Percentiles rank a stretch among this genome's conserved stretches.
These are phyloP conservation scores for Drosophila bipectinata DNA, from an alignment of 1,140 invertebrate species.

Conservation along the genomic window DNA sequence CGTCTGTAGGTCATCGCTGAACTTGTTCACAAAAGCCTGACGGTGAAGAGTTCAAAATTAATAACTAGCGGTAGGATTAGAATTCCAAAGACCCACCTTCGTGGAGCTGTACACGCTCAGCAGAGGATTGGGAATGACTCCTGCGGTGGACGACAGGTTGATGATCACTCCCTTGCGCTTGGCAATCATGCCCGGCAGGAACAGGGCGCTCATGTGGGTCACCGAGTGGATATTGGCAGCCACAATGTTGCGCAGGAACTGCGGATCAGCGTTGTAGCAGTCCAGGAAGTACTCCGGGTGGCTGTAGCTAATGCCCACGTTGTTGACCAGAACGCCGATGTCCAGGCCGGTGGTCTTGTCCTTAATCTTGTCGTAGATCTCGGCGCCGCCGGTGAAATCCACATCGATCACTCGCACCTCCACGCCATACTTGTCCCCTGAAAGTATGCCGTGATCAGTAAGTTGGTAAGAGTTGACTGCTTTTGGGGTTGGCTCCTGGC, in stretches of 20 bases:
- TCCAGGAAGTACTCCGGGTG: slow-evolving; percentile 94
- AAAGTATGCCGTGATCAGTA: slow-evolving; percentile 55
- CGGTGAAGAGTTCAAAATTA: neutral
- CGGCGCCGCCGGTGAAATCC: slow-evolving; percentile 90
- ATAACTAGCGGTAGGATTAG: neutral
- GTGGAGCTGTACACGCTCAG: slow-evolving; percentile 94
- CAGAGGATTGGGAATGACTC: slow-evolving; percentile 91
- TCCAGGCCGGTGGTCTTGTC: slow-evolving; percentile 91
- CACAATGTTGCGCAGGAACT: slow-evolving; percentile 87
- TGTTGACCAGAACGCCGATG: slow-evolving; percentile 97
- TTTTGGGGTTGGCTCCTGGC: neutral
- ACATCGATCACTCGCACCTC: slow-evolving; percentile 92
- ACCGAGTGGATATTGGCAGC: slow-evolving; percentile 90
- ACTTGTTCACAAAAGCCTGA: slow-evolving; percentile 93
- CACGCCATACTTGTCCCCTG: slow-evolving; percentile 90
- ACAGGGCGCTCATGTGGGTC: slow-evolving; percentile 92
- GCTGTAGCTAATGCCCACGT: slow-evolving; percentile 96
- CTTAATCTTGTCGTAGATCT: slow-evolving; percentile 91
- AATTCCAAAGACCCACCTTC: slow-evolving; percentile 87
- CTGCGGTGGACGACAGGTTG: slow-evolving; percentile 95
- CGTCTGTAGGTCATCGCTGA: slow-evolving; percentile 90
- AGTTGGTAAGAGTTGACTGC: neutral
- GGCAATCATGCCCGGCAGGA: slow-evolving; percentile 95
- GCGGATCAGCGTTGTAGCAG: slow-evolving; percentile 86
- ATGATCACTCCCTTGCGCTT: slow-evolving; percentile 94